Evolutionary conservation across 2,113 vertebrate species (phyloP), one percentile per base, ranked within the genome.

Genomic region (Dicentrarchus labrax): DNA sequence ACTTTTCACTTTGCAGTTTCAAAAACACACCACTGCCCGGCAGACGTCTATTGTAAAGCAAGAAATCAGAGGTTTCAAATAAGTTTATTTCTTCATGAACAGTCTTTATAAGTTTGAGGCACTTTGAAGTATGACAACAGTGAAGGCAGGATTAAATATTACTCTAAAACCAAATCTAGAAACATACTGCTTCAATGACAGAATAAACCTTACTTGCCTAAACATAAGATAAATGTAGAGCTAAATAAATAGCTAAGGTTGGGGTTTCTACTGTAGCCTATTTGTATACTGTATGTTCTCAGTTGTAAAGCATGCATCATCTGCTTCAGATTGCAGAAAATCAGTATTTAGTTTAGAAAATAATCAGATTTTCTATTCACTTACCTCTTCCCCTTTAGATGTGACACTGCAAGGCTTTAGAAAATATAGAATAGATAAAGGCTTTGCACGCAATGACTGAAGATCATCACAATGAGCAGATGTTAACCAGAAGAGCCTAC

Each of bases 101-200:
- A 93, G 91, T 91, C 93, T 89, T 91, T 80, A 80, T 88, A 90
- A 73, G 65, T 91, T 80, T 87, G 59, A 94, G 94, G 94, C 94
- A 94, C 94, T 93, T 94, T 85, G 78, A 88, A 73, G 61, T 84
- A 62, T 86, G 66, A 89, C 78, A 80, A 86, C 73, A 69, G 61
- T 85, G 83, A 90, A 90, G 87, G 91, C 88, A 88, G 83, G 83
- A 86, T 88, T 78, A 89, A 74, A 81, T 75, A 64, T 85, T 89
- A 85, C 53, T 76, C 69, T 83, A 30, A 76, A 82, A 84, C 24
- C 60, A 69, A 38, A 79, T 78, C 78, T 69, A 68, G 56, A 85
- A 85, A 76, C 71, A 66, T 59, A 90, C 54, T 65, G 50, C 51
- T 76, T 80, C 19, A 74, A 10, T 80, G 75, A 86, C 50, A 74